These are phyloP conservation scores for Phyllotis vaccarum DNA, from an alignment of 2,797 vertebrate genomes.

Conservation along the genomic window DNA sequence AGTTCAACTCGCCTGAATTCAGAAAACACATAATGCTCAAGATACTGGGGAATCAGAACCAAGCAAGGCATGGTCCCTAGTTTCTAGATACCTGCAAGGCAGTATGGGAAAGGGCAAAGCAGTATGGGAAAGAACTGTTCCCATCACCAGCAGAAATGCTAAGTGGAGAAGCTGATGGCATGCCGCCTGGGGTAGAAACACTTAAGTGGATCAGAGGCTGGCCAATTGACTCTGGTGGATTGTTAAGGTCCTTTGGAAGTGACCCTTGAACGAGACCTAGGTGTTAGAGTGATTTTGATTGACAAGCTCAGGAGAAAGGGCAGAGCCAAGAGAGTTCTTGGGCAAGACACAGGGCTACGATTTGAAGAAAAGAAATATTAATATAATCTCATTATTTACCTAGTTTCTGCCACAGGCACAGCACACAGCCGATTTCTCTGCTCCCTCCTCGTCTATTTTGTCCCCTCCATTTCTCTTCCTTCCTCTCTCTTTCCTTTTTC, in stretches of 20 bases:
- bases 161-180: neutral
- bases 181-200: neutral
- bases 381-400: neutral
- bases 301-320: neutral
- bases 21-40: neutral
- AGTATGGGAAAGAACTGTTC: neutral
- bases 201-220: neutral
- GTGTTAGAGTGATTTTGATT: slow-evolving; percentile 15
- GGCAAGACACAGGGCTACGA: neutral
- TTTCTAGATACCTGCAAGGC: neutral
- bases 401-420: neutral
- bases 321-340: slow-evolving; percentile 22
- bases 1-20: neutral
- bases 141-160: neutral
- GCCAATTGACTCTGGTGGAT: neutral
- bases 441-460: no score
- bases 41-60: neutral
- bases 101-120: neutral
- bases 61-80: neutral
- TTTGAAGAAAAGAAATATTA: neutral
- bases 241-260: neutral
- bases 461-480: no score
- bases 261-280: neutral
- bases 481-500: accelerated
- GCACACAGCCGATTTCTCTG: neutral